Conservation (phyloP, 2,797 vertebrate species). For the Ptychobarbus kaznakovi region DNA sequence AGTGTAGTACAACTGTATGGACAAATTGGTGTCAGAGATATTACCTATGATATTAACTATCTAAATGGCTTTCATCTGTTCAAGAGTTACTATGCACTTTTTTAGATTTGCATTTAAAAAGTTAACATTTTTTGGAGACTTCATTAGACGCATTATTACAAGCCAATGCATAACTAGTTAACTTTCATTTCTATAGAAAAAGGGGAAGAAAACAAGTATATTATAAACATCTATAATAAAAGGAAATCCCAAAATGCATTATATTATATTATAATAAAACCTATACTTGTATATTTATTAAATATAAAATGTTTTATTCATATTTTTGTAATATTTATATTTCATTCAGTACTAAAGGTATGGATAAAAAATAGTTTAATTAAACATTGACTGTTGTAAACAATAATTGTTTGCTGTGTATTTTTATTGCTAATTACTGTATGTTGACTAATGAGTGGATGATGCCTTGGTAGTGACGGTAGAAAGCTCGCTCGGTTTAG, state of each 20-base stretch:
- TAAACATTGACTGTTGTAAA: background rate
- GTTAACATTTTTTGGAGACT: background rate
- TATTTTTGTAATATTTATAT: background rate
- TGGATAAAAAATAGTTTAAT: background rate
- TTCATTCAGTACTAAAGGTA: background rate
- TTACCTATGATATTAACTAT: background rate
- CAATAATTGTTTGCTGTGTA: background rate
- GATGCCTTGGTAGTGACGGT: background rate
- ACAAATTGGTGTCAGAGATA: background rate
- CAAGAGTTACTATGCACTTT: background rate
- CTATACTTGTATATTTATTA: background rate
- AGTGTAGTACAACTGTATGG: background rate
- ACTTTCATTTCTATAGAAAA: background rate
- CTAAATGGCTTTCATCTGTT: background rate
- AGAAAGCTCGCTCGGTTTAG: background rate
- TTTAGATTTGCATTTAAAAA: background rate
- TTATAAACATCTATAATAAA: background rate
- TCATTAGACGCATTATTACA: background rate
- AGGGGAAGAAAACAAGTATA: background rate
- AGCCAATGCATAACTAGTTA: background rate
- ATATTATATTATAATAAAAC: background rate
- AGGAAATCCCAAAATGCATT: background rate
- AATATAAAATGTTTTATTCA: background rate
- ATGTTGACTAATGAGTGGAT: background rate
- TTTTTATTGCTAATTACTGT: background rate